These are phyloP conservation scores for Cynodonichthys magdalenae DNA, from an alignment of 2,797 vertebrate genomes.

Conservation along the genomic window DNA sequence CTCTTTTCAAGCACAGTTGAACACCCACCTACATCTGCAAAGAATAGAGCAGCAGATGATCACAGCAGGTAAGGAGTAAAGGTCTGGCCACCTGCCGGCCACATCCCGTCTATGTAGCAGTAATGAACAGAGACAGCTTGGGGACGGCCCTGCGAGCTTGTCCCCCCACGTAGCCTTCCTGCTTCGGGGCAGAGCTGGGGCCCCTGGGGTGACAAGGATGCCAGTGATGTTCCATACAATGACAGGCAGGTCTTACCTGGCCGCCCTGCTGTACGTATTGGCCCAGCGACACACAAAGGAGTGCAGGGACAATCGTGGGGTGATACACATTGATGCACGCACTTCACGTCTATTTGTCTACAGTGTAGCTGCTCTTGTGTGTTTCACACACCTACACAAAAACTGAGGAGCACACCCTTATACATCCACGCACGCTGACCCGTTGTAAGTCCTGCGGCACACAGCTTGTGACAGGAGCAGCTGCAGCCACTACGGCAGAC, in stretches of 20 bases:
- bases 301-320: constrained; percentile 25
- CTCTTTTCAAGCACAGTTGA: constrained; percentile 39
- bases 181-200: constrained; percentile 79
- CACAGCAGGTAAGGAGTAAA: constrained; percentile 88
- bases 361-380: constrained; percentile 38
- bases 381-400: constrained; percentile 29
- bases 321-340: constrained; percentile 36
- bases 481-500: constrained; percentile 97
- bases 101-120: constrained; percentile 87
- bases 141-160: constrained; percentile 86
- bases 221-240: constrained; percentile 88
- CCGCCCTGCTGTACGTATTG: constrained; percentile 75
- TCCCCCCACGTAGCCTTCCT: constrained; percentile 78
- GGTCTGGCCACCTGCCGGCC: constrained; percentile 92
- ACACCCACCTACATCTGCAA: constrained; percentile 35
- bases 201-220: constrained; percentile 87
- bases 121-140: constrained; percentile 98
- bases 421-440: constrained; percentile 73
- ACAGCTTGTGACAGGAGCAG: constrained; percentile 95
- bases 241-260: constrained; percentile 88
- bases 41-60: constrained; percentile 83
- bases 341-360: constrained; percentile 21
- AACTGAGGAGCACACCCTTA: constrained; percentile 32
- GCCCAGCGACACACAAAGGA: constrained; percentile 40
- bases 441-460: constrained; percentile 89